Evolutionary conservation across 2,888 invertebrate genomes (phyloP).

Genomic region (Chelonus formosanus): DNA sequence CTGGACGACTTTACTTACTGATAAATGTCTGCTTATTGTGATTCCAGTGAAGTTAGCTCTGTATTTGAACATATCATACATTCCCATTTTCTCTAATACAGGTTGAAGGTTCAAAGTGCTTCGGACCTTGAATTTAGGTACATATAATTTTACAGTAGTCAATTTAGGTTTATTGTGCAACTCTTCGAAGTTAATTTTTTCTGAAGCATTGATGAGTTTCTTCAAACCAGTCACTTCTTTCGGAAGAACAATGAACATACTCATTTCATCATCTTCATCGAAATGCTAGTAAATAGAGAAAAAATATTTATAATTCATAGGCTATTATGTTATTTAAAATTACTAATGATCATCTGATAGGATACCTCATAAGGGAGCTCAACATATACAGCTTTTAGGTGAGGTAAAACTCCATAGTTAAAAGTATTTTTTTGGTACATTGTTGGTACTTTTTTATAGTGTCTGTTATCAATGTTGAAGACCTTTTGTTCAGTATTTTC

Average conservation of each 20-base stretch:
- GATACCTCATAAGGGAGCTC: conserved; percentile 74
- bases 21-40: conserved; percentile 48
- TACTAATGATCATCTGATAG: not conserved
- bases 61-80: conserved; percentile 49
- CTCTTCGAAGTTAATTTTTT: conserved; percentile 37
- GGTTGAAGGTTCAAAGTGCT: conserved; percentile 54
- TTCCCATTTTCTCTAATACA: conserved; percentile 52
- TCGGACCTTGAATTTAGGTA: conserved; percentile 65
- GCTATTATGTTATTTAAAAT: not conserved
- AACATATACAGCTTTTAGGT: conserved; percentile 72
- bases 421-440: conserved; percentile 72
- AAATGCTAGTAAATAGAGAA: conserved; percentile 64
- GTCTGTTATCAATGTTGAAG: conserved; percentile 71
- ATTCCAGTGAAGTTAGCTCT: conserved; percentile 60
- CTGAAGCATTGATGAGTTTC: conserved; percentile 57
- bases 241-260: conserved; percentile 80
- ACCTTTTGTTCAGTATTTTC: conserved; percentile 68
- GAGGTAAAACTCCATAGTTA: conserved; percentile 65
- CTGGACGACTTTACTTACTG: conserved; percentile 63
- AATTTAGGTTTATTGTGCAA: conserved; percentile 28
- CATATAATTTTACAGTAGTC: conserved; percentile 53
- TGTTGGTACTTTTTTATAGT: conserved; percentile 74
- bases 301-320: too few relatives aligned
- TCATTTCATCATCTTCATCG: conserved; percentile 62
- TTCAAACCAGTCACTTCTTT: conserved; percentile 70